Evolutionary conservation across 2,113 vertebrate species (phyloP).

Genomic region (Manacus vitellinus): DNA sequence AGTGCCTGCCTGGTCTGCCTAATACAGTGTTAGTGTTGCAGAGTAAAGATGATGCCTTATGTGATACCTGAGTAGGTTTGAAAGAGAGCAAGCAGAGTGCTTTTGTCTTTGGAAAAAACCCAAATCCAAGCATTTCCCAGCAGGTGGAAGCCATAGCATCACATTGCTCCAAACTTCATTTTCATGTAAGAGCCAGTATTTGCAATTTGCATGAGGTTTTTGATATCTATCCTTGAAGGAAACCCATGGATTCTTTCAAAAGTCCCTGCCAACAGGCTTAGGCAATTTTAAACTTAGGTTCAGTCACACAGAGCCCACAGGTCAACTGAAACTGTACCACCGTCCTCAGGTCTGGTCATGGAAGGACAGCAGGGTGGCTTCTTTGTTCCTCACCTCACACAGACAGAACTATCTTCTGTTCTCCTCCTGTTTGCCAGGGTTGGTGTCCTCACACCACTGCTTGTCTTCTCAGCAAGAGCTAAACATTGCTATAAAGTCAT

Average conservation of each 20-base stretch:
- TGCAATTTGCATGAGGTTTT: neutral
- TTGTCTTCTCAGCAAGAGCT: neutral
- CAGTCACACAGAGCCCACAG: neutral
- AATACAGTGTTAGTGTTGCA: neutral
- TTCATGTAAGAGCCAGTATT: neutral
- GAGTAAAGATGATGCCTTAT: neutral
- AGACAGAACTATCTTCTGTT: neutral
- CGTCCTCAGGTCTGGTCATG: neutral
- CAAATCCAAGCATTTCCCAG: neutral
- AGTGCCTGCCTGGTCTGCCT: fast-evolving
- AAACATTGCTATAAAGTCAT: neutral
- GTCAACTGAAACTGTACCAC: fast-evolving
- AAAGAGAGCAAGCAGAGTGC: neutral
- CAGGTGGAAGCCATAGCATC: neutral
- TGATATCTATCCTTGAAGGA: neutral
- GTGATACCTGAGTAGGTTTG: neutral
- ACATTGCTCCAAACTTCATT: neutral
- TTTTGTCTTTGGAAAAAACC: neutral
- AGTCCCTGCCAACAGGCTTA: neutral
- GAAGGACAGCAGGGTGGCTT: neutral
- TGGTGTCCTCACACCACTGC: neutral
- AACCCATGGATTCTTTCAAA: neutral
- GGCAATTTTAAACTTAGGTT: neutral
- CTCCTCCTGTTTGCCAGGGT: neutral
- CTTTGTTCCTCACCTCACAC: neutral